Conservation (phyloP, 2,888 invertebrate species). For the Drosophila trichaetosa region DNA sequence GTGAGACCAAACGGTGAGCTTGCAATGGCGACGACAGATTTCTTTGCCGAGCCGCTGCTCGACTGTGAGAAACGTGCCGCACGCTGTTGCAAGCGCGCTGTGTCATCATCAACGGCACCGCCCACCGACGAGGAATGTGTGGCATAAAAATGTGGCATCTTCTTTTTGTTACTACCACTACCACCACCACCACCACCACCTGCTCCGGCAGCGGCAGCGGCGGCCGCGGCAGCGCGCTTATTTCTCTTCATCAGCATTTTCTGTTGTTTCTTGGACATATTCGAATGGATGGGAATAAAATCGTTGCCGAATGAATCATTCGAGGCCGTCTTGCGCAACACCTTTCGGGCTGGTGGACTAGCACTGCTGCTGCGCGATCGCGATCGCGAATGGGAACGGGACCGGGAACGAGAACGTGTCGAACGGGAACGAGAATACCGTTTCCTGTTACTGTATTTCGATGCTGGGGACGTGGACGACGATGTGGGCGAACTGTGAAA, state of each 20-base stretch:
- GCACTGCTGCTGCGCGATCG: conserved; percentile 74
- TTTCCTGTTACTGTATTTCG: conserved; percentile 72
- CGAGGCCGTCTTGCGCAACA: conserved; percentile 68
- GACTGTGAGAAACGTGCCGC: conserved; percentile 91
- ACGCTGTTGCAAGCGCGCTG: conserved; percentile 93
- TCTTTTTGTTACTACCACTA: conserved; percentile 85
- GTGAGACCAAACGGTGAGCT: conserved; percentile 78
- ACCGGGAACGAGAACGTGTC: conserved; percentile 68
- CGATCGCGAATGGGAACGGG: conserved; percentile 84
- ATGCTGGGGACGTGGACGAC: conserved; percentile 60
- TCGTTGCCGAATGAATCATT: conserved; percentile 84
- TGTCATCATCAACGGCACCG: conserved; percentile 90
- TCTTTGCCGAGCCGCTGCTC: conserved; percentile 70
- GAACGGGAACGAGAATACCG: conserved; percentile 70
- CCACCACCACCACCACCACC: conserved; percentile 26
- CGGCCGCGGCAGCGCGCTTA: conserved; percentile 69
- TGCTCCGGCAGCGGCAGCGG: conserved; percentile 24
- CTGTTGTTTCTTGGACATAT: conserved; percentile 81
- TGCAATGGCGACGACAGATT: conserved; percentile 81
- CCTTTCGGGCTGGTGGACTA: conserved; percentile 64
- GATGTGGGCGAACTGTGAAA: conserved; percentile 77
- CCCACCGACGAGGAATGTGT: conserved; percentile 87
- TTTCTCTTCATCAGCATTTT: conserved; percentile 84
- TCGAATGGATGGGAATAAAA: conserved; percentile 79
- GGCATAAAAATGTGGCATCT: conserved; percentile 86